Evolutionary conservation across 1,140 invertebrate genomes (phyloP).

Genomic region (Metaphire vulgaris): DNA sequence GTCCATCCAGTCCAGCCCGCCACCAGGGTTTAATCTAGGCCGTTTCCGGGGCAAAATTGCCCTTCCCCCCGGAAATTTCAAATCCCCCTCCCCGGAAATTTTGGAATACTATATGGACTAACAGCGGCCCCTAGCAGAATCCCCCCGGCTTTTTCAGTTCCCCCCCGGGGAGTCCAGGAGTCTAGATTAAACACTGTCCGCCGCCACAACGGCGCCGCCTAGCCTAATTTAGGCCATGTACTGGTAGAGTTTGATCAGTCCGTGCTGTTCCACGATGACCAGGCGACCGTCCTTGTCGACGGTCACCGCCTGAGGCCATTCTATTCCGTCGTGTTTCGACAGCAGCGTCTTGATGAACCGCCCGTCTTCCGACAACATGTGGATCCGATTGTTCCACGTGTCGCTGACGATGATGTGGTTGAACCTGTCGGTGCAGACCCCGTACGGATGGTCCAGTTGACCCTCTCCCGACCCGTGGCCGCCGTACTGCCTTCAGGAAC

Average conservation of each 20-base stretch:
- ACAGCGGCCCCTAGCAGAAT: no score
- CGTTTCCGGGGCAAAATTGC: no score
- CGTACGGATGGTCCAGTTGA: conserved; percentile 28
- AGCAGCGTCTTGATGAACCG: conserved; percentile 34
- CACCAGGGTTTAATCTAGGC: no score
- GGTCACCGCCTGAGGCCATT: conserved; percentile 34
- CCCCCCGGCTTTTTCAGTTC: no score
- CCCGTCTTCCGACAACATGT: conserved; percentile 36
- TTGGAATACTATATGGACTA: no score
- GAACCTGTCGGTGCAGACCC: conserved; percentile 14
- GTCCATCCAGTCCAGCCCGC: not conserved
- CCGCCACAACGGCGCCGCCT: not conserved
- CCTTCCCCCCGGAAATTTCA: no score
- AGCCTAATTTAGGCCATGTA: conserved; percentile 14
- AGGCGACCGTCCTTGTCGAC: conserved; percentile 25
- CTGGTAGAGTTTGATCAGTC: conserved; percentile 28
- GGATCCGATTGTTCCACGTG: conserved; percentile 38
- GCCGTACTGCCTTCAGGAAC: conserved; percentile 22
- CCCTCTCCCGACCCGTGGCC: conserved; percentile 14
- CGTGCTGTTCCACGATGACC: conserved; percentile 28
- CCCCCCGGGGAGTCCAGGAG: no score
- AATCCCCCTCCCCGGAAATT: no score
- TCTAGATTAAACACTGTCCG: not conserved
- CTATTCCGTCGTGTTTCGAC: conserved; percentile 33
- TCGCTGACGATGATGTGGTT: conserved; percentile 38